phyloP scores from a whole-genome alignment of 2,888 invertebrate species.

The Choreutis nemorana region DNA sequence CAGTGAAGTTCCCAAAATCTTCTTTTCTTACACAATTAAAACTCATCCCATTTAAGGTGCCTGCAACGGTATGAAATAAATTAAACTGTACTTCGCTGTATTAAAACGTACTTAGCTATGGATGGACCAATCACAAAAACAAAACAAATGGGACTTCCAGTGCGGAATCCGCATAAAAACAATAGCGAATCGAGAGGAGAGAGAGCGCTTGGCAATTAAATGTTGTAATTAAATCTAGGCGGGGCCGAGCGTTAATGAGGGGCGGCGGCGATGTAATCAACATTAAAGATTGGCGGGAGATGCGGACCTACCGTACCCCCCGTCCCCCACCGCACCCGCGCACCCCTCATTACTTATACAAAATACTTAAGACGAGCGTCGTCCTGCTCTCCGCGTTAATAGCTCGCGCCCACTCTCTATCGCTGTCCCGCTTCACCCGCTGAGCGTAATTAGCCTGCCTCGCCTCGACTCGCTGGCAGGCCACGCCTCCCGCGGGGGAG shows the following conservation, averaged over 20 bases:
- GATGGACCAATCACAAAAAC: too few relatives aligned
- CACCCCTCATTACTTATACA: slow-evolving; percentile 69
- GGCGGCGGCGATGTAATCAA: slow-evolving; percentile 62
- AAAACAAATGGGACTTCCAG: slow-evolving; percentile 21
- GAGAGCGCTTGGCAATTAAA: slow-evolving; percentile 50
- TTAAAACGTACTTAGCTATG: too few relatives aligned
- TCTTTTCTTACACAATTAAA: too few relatives aligned
- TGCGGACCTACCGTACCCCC: slow-evolving; percentile 52
- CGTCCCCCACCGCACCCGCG: too few relatives aligned
- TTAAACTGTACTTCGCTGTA: too few relatives aligned
- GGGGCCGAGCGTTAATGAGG: slow-evolving; percentile 62
- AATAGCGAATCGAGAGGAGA: slow-evolving; percentile 18
- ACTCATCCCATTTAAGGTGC: too few relatives aligned
- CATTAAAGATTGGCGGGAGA: slow-evolving; percentile 68
- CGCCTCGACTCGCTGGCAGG: slow-evolving; percentile 51
- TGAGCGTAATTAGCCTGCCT: slow-evolving; percentile 61
- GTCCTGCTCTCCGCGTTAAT: slow-evolving; percentile 72
- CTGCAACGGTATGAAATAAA: too few relatives aligned
- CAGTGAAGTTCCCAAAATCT: too few relatives aligned
- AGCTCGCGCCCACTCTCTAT: slow-evolving; percentile 68
- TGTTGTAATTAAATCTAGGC: slow-evolving; percentile 60
- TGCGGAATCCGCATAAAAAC: slow-evolving; percentile 32
- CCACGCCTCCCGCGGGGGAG: slow-evolving; percentile 39
- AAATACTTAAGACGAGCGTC: slow-evolving; percentile 67
- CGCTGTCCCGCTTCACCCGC: slow-evolving; percentile 59